Evolutionary conservation across 2,797 vertebrate genomes (phyloP), one percentile per base, ranked within the genome.

Genomic region (Semotilus atromaculatus): DNA sequence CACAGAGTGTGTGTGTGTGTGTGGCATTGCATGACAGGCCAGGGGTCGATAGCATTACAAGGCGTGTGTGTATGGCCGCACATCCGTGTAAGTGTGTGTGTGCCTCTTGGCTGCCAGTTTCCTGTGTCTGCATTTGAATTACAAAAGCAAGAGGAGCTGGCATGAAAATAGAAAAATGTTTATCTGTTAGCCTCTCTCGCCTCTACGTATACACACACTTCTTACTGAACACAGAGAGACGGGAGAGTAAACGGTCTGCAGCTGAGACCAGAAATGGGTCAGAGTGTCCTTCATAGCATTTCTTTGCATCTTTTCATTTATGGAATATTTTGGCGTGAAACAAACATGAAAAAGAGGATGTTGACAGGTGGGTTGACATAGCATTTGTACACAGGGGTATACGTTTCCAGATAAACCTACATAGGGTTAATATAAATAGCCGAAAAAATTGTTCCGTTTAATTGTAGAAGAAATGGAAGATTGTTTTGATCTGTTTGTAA

Each of bases 51-150:
- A 75, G 76, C 51, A 82, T 80, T 85, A 76, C 77, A 83, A 64
- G 40, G 19, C 29, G 77, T 67, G 80, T 80, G 62, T 70, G 45
- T 79, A 31, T 83, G 81, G n/a, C 31, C 5, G 73, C 18, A 34
- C n/a, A 45, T 81, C 23, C 34, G 71, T 72, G 74, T 76, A 67
- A 62, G 79, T 60, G 64, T 43, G 68, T 82, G 90, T 89, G 88
- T 62, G 60, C 90, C 90, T 80, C 86, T 90, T 91, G 90, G 89
- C 93, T 92, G 91, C 90, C 92, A 92, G 85, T 89, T 93, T 92
- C 90, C 91, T 90, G 86, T 93, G 89, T 89, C 90, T 85, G 80
- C 76, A 80, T 83, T 82, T 83, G 64, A 86, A 87, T 73, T 83
- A 88, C 74, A 87, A 79, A 78, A 78, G 81, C 23, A 29, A 89